Evolutionary conservation across 2,797 vertebrate genomes (phyloP), one percentile per base, ranked within the genome.

Genomic region (Pipistrellus pipistrellus): DNA sequence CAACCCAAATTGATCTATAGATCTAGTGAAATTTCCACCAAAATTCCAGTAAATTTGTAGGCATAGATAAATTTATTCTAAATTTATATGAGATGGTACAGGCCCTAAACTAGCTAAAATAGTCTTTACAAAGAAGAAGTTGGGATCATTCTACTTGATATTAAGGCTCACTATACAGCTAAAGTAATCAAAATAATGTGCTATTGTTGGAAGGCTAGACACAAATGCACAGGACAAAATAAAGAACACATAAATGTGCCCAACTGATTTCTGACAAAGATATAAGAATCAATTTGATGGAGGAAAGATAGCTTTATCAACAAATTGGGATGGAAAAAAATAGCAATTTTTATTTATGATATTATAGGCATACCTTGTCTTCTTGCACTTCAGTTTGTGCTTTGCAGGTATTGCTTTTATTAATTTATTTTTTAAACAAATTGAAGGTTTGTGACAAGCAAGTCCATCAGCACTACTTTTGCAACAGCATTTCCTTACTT

Each of bases 11-110:
- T 46, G 13, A 64, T 72, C 35, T 44, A 46, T n/a, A 62, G 1
- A 3, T 71, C 84, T 83, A 84, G 76, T 72, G 18, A 78, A 57
- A 72, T 66, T 89, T 73, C 77, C 81, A n/a, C 30, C 35, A 86
- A 62, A 76, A 77, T 93, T 84, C 11, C 11, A 93, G 27, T 21
- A 44, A 84, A 69, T 93, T 62, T 77, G 20, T 71, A 51, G 35
- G 6, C 53, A 20, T 18, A 68, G 18, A 35, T 38, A 88, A 93
- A 21, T 77, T 83, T 59, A n/a, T 48, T 69, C n/a, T 76, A 83
- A 93, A 69, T 68, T 57, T 71, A 78, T 85, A 5, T 93, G 44
- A 21, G 57, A 44, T 71, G 12, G 21, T 27, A 62, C 10, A 66
- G 32, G 10, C 2, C 38, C 8, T 44, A 7, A 23, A 80, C n/a